Conservation (phyloP, 2,113 vertebrate genomes). For the Labeo catla region DNA sequence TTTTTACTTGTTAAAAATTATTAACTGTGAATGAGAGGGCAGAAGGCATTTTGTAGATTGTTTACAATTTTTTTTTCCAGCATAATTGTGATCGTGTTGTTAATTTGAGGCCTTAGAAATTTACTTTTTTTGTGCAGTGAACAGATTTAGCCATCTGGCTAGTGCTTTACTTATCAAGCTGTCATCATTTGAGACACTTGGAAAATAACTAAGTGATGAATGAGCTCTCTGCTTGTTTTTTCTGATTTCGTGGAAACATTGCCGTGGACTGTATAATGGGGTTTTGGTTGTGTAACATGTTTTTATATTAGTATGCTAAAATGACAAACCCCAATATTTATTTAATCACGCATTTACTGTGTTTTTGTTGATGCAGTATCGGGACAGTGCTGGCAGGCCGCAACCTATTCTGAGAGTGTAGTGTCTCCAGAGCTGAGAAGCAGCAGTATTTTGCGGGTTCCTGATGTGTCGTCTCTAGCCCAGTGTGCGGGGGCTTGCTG, state of each 20-base stretch:
- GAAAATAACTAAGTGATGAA: neutral
- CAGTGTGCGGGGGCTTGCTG: constrained; percentile 85
- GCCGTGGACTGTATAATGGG: neutral
- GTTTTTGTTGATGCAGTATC: constrained; percentile 72
- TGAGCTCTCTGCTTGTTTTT: neutral
- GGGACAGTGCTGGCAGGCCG: constrained; percentile 84
- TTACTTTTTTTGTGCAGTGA: neutral
- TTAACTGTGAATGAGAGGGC: neutral
- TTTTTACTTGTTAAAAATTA: neutral
- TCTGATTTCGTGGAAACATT: neutral
- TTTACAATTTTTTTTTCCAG: neutral
- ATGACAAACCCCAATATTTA: neutral
- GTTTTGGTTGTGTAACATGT: neutral
- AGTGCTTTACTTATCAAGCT: neutral
- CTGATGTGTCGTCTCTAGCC: constrained; percentile 72
- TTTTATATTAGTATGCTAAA: neutral
- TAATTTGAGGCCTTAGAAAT: neutral
- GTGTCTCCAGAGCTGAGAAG: constrained; percentile 82
- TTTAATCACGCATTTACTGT: constrained; percentile 3
- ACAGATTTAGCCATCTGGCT: neutral
- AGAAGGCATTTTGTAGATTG: neutral
- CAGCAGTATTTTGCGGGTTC: constrained; percentile 80
- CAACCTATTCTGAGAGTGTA: constrained; percentile 77
- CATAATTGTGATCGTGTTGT: neutral
- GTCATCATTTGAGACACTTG: neutral